Evolutionary conservation across 2,113 vertebrate species (phyloP).

Genomic region (Danionella cerebrum): DNA sequence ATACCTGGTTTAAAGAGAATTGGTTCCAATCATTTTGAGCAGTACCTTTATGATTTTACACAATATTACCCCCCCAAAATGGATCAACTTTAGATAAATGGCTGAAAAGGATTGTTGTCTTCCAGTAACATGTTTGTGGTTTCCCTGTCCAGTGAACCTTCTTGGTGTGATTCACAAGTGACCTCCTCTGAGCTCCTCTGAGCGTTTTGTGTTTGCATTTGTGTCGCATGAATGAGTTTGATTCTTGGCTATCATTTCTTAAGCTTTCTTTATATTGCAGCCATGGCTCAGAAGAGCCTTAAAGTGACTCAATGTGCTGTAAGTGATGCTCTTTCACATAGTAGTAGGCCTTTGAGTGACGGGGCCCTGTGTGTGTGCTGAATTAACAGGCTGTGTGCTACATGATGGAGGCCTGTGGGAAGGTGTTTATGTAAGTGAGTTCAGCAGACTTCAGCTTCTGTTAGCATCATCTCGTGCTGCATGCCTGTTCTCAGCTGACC

Average conservation of each 20-base stretch:
- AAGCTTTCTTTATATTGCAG: background rate
- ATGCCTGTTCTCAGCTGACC: conserved; percentile 29
- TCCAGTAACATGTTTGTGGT: background rate
- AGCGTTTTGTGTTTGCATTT: background rate
- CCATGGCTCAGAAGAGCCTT: background rate
- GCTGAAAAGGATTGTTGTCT: no score
- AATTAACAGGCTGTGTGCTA: conserved; percentile 7
- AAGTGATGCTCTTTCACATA: conserved; percentile 2
- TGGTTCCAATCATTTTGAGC: no score
- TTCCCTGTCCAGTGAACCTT: background rate
- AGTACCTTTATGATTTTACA: no score
- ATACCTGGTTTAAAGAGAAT: no score
- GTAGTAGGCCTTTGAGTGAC: conserved; percentile 18
- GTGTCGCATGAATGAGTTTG: background rate
- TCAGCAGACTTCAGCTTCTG: conserved; percentile 37
- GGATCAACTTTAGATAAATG: no score
- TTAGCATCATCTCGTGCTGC: conserved; percentile 41
- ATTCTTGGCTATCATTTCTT: background rate
- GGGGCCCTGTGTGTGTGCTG: background rate
- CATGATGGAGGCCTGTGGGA: conserved; percentile 29
- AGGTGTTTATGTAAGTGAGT: conserved; percentile 38
- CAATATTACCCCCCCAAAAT: no score
- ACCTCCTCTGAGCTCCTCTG: background rate
- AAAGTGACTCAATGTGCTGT: background rate
- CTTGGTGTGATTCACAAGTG: background rate